phyloP scores from a whole-genome alignment of 2,113 vertebrate species.

The Sceloporus undulatus region DNA sequence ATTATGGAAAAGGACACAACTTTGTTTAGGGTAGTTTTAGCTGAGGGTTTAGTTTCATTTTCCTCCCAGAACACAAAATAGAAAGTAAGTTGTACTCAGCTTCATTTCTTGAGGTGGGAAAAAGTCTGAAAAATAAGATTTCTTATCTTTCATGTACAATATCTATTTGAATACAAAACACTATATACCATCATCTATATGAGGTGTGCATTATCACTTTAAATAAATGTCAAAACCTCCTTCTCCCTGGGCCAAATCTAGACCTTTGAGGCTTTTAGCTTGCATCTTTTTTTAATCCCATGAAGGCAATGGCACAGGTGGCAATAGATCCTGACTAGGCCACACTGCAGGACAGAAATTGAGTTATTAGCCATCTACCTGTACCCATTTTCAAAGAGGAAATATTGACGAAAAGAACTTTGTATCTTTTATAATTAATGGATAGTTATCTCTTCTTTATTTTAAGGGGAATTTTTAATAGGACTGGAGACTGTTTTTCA shows the following conservation, averaged over 20 bases:
- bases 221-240: background rate
- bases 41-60: background rate
- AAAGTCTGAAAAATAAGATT: background rate
- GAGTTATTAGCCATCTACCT: background rate
- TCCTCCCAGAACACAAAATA: background rate
- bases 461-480: background rate
- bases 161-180: accelerated
- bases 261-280: background rate
- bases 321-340: background rate
- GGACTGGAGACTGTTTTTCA: background rate
- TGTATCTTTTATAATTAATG: too few relatives aligned
- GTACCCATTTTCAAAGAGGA: background rate
- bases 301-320: background rate
- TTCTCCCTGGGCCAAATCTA: background rate
- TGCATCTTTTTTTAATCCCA: background rate
- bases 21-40: background rate
- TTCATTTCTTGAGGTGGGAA: too few relatives aligned
- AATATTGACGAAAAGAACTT: too few relatives aligned
- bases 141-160: background rate
- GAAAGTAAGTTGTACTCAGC: constrained; percentile 25
- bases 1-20: background rate
- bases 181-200: too few relatives aligned
- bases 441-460: background rate
- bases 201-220: background rate
- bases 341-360: background rate